Evolutionary conservation across 2,797 vertebrate genomes (phyloP), one percentile per base, ranked within the genome.

Genomic region (Bryconaethiops microstoma): DNA sequence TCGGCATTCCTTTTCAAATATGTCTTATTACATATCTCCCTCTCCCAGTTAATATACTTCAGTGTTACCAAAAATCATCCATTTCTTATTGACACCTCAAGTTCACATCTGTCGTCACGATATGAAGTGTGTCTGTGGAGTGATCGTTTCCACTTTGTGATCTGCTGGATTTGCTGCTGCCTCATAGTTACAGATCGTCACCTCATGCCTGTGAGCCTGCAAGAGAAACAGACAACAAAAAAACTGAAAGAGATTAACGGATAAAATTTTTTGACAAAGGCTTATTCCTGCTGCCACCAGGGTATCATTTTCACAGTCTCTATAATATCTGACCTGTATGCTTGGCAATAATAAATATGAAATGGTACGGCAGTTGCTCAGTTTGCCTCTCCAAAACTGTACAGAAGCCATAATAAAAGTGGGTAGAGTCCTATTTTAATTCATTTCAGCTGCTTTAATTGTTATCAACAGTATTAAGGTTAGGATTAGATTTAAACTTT

Each of bases 181-280:
- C 89, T 99, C 98, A 0, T 99, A 99, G 92, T 93, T 99, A 88
- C 98, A 99, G 94, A 99, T 97, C 7, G 97, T 98, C 88, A 99
- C 97, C 84, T 98, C 95, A 8, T 99, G 97, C 80, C 97, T 95
- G 87, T 95, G 91, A 86, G 96, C 94, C 97, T 99, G 79, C 16
- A 87, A 75, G 54, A 29, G 35, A 21, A 13, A 78, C 48, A 52
- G 29, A 35, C 5, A 63, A 9, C 45, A 19, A 68, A 2, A 40
- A 21, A 21, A 2, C 21, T 2, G 17, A 25, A 13, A 21, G 12
- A 10, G 25, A 35, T 68, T 17, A 64, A 50, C 14, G 19, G 1
- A 52, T 52, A 42, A n/a, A n/a, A 19, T 42, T 17, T 39, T 39
- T 21, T 5, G 4, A 42, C 19, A 1, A 68, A 45, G 39, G 3